Evolutionary conservation across 2,797 vertebrate genomes (phyloP).

Genomic region (Takifugu rubripes): DNA sequence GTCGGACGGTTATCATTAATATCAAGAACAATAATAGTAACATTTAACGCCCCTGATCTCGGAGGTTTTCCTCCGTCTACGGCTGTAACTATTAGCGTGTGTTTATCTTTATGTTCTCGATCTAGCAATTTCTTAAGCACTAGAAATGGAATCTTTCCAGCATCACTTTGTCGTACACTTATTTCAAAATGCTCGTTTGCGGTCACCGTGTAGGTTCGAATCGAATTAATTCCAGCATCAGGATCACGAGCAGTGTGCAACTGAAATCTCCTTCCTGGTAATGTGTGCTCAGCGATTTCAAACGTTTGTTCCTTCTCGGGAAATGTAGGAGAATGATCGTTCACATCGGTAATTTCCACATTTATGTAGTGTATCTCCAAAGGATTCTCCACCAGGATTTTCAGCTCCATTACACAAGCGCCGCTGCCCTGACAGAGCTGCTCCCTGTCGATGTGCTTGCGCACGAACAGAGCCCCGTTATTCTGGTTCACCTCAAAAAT

Average conservation of each 20-base stretch:
- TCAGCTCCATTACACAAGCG: slow-evolving; percentile 71
- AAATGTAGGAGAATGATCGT: slow-evolving; percentile 59
- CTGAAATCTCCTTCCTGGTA: background rate
- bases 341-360: slow-evolving; percentile 63
- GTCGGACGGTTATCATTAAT: slow-evolving; percentile 51
- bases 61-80: slow-evolving; percentile 62
- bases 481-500: slow-evolving; percentile 46
- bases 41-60: slow-evolving; percentile 39
- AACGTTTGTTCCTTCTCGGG: slow-evolving; percentile 30
- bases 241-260: slow-evolving; percentile 8
- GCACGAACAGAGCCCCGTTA: slow-evolving; percentile 56
- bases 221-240: slow-evolving; percentile 6
- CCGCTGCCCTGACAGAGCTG: slow-evolving; percentile 63
- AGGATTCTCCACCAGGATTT: slow-evolving; percentile 76
- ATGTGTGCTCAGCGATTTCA: background rate
- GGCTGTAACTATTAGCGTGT: slow-evolving; percentile 48
- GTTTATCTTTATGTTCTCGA: slow-evolving; percentile 41
- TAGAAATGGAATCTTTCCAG: slow-evolving; percentile 15
- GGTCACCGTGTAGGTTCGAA: background rate
- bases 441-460: slow-evolving; percentile 75
- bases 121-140: slow-evolving; percentile 63
- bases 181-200: background rate
- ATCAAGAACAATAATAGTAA: slow-evolving; percentile 57
- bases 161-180: background rate
- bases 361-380: slow-evolving; percentile 74